Percentiles rank a stretch among this genome's conserved stretches.
phyloP scores from a whole-genome alignment of 1,140 invertebrate species.

The Anoplolepis gracilipes region DNA sequence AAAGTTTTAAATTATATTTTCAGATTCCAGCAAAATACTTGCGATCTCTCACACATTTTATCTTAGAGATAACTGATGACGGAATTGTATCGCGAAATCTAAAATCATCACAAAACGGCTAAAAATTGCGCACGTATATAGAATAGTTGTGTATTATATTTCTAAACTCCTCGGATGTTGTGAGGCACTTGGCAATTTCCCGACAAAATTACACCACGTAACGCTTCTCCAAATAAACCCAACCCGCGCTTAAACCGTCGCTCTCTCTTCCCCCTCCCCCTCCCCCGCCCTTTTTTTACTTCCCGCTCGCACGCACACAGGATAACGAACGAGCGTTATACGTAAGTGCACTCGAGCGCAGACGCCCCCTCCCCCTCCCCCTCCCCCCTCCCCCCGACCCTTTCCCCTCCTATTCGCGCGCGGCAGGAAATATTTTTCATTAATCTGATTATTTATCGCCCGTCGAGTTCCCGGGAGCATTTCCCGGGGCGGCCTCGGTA shows the following conservation, averaged over 20 bases:
- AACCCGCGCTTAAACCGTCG: slow-evolving; percentile 37
- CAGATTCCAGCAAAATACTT: not conserved
- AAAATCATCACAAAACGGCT: not conserved
- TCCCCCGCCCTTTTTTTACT: not conserved
- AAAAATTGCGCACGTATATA: not conserved
- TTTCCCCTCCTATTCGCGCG: not conserved
- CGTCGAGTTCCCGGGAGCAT: slow-evolving; percentile 74
- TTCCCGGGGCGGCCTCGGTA: slow-evolving; percentile 19
- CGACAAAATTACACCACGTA: slow-evolving; percentile 59
- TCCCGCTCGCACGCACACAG: slow-evolving; percentile 35
- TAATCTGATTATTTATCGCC: slow-evolving; percentile 85
- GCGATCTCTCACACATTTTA: slow-evolving; percentile 17
- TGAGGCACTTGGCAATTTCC: slow-evolving; percentile 56
- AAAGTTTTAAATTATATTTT: slow-evolving; percentile 26
- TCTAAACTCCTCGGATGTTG: slow-evolving; percentile 49
- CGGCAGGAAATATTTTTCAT: slow-evolving; percentile 83
- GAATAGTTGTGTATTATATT: slow-evolving; percentile 44
- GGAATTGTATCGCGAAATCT: slow-evolving; percentile 26
- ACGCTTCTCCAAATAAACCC: slow-evolving; percentile 59
- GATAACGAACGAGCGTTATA: slow-evolving; percentile 57
- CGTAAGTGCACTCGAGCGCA: slow-evolving; percentile 59
- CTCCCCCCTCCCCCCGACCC: not conserved
- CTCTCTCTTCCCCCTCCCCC: not conserved
- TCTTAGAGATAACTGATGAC: not conserved
- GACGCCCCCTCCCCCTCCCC: not conserved